Conservation (phyloP, 2,797 vertebrate genomes). For the Tiaroga cobitis region DNA sequence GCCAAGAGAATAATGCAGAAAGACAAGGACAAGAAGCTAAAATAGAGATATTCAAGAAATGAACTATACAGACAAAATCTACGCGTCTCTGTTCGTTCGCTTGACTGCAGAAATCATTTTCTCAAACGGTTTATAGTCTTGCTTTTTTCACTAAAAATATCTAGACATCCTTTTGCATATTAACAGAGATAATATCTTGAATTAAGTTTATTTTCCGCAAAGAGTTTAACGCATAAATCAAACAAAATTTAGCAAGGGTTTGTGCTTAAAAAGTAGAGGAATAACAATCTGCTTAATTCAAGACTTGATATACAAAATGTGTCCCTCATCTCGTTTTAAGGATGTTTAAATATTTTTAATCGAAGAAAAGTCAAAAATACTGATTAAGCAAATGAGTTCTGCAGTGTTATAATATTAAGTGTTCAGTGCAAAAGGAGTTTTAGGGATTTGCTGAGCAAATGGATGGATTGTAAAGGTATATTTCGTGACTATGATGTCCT, state of each 20-base stretch:
- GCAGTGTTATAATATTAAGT: conserved; percentile 39
- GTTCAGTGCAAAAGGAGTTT: conserved; percentile 54
- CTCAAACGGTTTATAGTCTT: background rate
- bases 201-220: background rate
- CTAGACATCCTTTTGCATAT: background rate
- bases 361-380: conserved; percentile 13
- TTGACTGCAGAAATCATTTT: background rate
- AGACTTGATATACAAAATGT: background rate
- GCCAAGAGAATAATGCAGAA: conserved; percentile 70
- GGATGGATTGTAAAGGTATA: conserved; percentile 16
- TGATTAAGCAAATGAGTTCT: conserved; percentile 32
- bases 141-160: background rate
- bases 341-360: background rate
- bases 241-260: background rate
- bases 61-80: conserved; percentile 58
- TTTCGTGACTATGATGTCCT: background rate
- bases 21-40: conserved; percentile 70
- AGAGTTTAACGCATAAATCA: background rate
- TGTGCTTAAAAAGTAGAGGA: background rate
- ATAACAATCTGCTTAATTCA: background rate
- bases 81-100: conserved; percentile 61
- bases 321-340: background rate
- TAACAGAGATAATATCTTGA: background rate
- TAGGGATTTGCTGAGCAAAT: conserved; percentile 38
- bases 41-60: conserved; percentile 62